phyloP scores from a whole-genome alignment of 2,888 invertebrate species.

The Apodemia duryi region DNA sequence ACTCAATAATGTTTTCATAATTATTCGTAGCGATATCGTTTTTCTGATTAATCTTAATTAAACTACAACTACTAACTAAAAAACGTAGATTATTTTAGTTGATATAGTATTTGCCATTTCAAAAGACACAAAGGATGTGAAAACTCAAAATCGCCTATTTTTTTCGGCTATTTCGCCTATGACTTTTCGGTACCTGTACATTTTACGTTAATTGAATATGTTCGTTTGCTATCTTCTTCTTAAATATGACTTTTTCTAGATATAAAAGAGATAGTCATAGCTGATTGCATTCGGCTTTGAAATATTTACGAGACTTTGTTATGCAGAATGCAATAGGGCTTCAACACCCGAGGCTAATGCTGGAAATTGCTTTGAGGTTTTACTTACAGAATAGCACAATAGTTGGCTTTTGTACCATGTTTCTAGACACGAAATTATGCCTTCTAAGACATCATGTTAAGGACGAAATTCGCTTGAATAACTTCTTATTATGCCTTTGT shows the following conservation, averaged over 20 bases:
- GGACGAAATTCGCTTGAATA: slow-evolving; percentile 4
- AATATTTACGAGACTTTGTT: slow-evolving; percentile 21
- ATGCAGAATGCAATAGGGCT: slow-evolving; percentile 20
- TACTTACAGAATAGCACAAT: slow-evolving; percentile 21
- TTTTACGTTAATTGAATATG: background rate
- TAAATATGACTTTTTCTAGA: background rate
- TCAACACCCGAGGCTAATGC: slow-evolving; percentile 21
- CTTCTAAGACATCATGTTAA: background rate
- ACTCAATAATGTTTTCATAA: too few relatives aligned
- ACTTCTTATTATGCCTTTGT: slow-evolving; percentile 1
- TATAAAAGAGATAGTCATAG: slow-evolving; percentile 7
- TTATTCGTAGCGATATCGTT: too few relatives aligned
- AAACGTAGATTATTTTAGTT: too few relatives aligned
- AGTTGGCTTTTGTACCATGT: slow-evolving; percentile 18
- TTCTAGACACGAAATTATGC: background rate
- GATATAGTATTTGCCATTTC: too few relatives aligned
- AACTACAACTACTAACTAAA: too few relatives aligned
- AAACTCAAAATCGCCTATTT: too few relatives aligned
- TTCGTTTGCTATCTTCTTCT: background rate
- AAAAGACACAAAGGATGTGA: too few relatives aligned
- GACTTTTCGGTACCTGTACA: background rate
- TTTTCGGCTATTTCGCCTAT: too few relatives aligned
- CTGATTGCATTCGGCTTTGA: slow-evolving; percentile 16
- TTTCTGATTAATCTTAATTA: too few relatives aligned
- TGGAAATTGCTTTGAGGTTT: slow-evolving; percentile 24